Percentiles rank a stretch among this genome's conserved stretches.
Conservation (phyloP, 2,888 invertebrate species). For the Leptinotarsa tumamoca region DNA sequence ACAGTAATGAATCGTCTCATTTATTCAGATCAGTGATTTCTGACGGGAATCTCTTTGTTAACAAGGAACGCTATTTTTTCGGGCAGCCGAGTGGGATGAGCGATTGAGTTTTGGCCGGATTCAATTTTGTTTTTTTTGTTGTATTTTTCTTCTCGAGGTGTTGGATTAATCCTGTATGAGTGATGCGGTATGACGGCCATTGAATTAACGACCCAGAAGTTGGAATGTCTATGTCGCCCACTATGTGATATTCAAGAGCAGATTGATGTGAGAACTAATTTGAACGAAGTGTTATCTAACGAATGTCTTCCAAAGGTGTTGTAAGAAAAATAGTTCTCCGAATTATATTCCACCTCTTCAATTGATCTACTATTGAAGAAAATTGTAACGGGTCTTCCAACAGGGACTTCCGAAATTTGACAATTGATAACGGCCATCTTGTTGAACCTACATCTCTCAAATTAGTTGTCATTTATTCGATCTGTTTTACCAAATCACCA, state of each 20-base stretch:
- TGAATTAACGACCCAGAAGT: neutral
- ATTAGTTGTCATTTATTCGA: too few relatives aligned
- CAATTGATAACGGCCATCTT: too few relatives aligned
- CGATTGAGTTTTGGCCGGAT: neutral
- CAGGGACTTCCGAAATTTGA: too few relatives aligned
- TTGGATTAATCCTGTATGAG: neutral
- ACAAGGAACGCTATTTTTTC: constrained; percentile 1
- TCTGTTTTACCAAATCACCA: too few relatives aligned
- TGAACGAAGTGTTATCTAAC: too few relatives aligned
- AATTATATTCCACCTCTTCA: too few relatives aligned
- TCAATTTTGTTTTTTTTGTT: neutral
- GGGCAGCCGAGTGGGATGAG: neutral
- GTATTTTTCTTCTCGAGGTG: neutral
- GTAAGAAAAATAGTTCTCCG: too few relatives aligned
- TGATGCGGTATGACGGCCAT: neutral
- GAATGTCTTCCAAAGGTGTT: too few relatives aligned
- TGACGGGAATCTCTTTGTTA: constrained; percentile 10
- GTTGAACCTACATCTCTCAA: too few relatives aligned
- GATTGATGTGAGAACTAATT: neutral
- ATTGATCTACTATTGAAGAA: too few relatives aligned
- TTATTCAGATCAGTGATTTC: constrained; percentile 23
- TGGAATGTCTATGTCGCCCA: neutral
- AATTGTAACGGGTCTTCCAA: too few relatives aligned
- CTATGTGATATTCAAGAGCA: neutral
- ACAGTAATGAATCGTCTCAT: constrained; percentile 20